phyloP scores from a whole-genome alignment of 2,797 vertebrate species.

The Iguana delicatissima region DNA sequence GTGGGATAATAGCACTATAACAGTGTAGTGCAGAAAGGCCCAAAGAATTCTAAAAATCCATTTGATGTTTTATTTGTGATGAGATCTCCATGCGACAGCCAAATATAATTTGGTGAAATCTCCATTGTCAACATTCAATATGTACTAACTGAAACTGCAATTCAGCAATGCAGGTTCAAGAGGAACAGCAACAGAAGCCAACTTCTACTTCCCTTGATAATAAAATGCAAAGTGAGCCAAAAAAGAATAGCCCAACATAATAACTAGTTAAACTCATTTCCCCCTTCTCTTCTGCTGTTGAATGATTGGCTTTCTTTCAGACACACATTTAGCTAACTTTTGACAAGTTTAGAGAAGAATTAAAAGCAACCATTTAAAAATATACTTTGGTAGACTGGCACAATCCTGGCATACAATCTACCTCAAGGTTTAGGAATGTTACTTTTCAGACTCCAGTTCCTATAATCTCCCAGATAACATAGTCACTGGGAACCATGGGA shows the following conservation, averaged over 20 bases:
- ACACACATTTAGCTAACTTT: slow-evolving; percentile 42
- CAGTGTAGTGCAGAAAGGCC: too few species aligned
- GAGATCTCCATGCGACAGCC: slow-evolving; percentile 69
- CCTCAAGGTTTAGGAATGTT: neutral
- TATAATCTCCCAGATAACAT: neutral
- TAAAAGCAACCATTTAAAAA: slow-evolving; percentile 58
- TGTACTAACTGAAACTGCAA: slow-evolving; percentile 69
- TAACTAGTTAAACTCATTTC: slow-evolving; percentile 56
- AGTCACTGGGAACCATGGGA: neutral
- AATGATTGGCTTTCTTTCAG: neutral
- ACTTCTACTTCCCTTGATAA: slow-evolving; percentile 58
- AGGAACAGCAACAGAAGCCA: slow-evolving; percentile 9
- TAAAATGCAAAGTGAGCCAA: slow-evolving; percentile 59
- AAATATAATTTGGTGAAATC: slow-evolving; percentile 74
- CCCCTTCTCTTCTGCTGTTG: too few species aligned
- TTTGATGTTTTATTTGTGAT: slow-evolving; percentile 50
- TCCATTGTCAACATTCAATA: slow-evolving; percentile 71
- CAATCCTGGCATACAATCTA: neutral
- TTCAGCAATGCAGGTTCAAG: slow-evolving; percentile 43
- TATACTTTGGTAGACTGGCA: slow-evolving; percentile 42
- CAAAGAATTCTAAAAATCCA: neutral
- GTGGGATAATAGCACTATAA: too few species aligned
- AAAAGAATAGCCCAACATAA: slow-evolving; percentile 53
- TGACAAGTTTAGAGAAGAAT: slow-evolving; percentile 58
- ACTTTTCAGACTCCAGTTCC: neutral